Conservation (phyloP, 92 coral and sea anemone species). For the Desmophyllum pertusum region DNA sequence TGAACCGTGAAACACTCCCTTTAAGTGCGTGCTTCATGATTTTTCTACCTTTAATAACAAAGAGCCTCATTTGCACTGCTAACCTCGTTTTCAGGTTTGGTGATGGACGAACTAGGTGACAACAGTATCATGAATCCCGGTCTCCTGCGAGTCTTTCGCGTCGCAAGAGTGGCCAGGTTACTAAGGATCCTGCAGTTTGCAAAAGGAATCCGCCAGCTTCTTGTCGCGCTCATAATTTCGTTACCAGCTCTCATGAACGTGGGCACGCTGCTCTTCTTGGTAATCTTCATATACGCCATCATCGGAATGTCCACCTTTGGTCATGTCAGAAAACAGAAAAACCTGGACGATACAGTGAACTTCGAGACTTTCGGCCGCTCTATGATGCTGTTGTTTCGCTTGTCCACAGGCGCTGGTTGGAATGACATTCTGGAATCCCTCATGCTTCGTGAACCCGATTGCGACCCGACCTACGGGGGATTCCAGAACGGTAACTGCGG, state of each 20-base stretch:
- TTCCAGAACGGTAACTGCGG: conserved; percentile 88
- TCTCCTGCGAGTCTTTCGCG: conserved; percentile 89
- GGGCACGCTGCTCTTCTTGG: conserved; percentile 88
- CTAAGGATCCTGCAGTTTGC: conserved; percentile 93
- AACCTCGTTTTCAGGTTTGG: conserved; percentile 60
- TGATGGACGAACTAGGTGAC: conserved; percentile 78
- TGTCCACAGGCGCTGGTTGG: conserved; percentile 97
- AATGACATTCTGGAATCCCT: conserved; percentile 90
- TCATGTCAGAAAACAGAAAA: conserved; percentile 83
- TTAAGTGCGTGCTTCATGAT: too few species aligned
- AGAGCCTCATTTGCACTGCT: neutral
- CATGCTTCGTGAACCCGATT: conserved; percentile 90
- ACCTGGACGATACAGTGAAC: conserved; percentile 88
- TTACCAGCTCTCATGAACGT: conserved; percentile 94
- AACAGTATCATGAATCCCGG: conserved; percentile 77
- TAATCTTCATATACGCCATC: conserved; percentile 91
- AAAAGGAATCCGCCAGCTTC: conserved; percentile 92
- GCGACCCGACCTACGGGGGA: conserved; percentile 78
- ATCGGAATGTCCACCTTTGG: conserved; percentile 97
- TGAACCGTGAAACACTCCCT: too few species aligned
- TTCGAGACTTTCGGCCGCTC: conserved; percentile 91
- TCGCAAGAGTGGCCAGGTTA: conserved; percentile 88
- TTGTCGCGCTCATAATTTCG: conserved; percentile 88
- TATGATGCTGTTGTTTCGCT: conserved; percentile 90
- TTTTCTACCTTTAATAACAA: neutral